phyloP scores from a whole-genome alignment of 1,140 invertebrate genomes.

The Leguminivora glycinivorella region DNA sequence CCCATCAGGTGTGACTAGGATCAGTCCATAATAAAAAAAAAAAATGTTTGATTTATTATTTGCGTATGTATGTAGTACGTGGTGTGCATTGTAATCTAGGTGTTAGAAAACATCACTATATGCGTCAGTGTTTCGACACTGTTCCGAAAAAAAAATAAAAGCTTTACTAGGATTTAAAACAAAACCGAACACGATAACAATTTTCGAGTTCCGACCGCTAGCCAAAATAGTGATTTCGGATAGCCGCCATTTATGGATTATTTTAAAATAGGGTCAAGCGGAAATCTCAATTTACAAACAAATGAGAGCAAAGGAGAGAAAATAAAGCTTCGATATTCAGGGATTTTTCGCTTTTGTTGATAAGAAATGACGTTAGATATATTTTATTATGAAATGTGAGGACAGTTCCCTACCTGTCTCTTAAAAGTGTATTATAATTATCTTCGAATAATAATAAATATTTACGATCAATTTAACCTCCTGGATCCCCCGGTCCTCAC shows the following conservation, averaged over 20 bases:
- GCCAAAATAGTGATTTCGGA: constrained; percentile 3
- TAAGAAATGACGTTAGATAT: no score
- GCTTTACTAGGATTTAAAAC: not conserved
- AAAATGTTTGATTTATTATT: no score
- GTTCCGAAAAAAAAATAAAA: not conserved
- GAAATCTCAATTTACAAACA: constrained; percentile 22
- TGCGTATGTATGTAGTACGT: not conserved
- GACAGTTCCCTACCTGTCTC: no score
- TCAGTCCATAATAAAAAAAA: no score
- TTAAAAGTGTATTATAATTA: no score
- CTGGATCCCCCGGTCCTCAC: no score
- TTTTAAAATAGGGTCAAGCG: constrained; percentile 13
- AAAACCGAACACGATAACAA: not conserved
- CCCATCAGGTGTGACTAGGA: no score
- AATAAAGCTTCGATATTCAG: not conserved
- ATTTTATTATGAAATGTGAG: no score
- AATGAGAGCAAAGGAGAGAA: not conserved
- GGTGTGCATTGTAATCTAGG: not conserved
- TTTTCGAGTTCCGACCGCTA: constrained; percentile 1
- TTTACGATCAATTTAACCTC: no score
- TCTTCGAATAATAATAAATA: no score
- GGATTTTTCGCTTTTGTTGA: not conserved
- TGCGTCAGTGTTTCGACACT: not conserved
- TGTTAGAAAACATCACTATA: not conserved
- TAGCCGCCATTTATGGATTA: not conserved